Conservation (phyloP, 2,888 invertebrate species). For the Spodoptera littoralis region DNA sequence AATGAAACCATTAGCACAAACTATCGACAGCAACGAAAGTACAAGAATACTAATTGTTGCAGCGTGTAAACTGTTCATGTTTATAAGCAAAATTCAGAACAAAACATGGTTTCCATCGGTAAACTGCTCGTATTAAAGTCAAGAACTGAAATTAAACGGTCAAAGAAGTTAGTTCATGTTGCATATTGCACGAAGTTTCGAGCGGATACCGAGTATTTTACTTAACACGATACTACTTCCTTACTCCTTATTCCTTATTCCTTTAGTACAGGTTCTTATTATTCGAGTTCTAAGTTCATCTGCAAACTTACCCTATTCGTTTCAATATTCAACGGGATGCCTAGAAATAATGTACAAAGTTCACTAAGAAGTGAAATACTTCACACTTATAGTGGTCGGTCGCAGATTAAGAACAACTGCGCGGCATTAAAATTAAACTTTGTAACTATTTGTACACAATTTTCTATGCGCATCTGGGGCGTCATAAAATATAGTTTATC, state of each 20-base stretch:
- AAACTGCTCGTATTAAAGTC: conserved; percentile 52
- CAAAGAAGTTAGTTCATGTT: conserved; percentile 52
- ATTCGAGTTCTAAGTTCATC: conserved; percentile 76
- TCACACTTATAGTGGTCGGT: conserved; percentile 55
- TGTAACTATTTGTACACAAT: conserved; percentile 35
- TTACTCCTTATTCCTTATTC: conserved; percentile 49
- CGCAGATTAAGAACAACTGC: not conserved
- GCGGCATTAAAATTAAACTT: conserved; percentile 29
- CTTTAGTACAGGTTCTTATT: conserved; percentile 71
- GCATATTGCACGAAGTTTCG: conserved; percentile 63
- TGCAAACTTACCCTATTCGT: conserved; percentile 77
- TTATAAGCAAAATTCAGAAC: conserved; percentile 23
- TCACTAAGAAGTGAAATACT: conserved; percentile 64
- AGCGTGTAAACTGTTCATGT: not conserved
- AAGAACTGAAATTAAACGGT: conserved; percentile 61
- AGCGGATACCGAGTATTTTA: conserved; percentile 66
- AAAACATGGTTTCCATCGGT: conserved; percentile 28
- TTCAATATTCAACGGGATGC: conserved; percentile 79
- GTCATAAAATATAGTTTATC: conserved; percentile 38
- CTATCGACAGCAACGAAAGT: no score
- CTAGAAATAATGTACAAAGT: conserved; percentile 73
- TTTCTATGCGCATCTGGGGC: conserved; percentile 50
- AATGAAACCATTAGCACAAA: not conserved
- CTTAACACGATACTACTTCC: conserved; percentile 73
- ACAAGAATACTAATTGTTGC: no score